phyloP scores from a whole-genome alignment of 2,113 vertebrate species.

The Protobothrops flavoviridis region DNA sequence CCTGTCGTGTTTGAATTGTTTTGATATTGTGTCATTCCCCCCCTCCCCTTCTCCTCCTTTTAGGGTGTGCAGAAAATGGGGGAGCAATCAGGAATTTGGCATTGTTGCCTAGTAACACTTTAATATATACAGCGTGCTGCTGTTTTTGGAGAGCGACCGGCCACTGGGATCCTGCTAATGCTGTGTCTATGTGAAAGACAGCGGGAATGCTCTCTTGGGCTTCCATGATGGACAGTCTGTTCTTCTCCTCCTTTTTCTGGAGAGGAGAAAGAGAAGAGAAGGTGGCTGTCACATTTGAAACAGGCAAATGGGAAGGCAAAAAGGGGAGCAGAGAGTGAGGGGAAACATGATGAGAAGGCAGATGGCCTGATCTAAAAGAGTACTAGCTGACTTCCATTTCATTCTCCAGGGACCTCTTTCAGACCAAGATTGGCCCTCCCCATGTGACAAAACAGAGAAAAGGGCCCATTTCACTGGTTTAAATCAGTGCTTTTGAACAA shows the following conservation, averaged over 20 bases:
- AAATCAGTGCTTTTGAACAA: neutral
- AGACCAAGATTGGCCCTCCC: neutral
- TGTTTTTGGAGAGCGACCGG: neutral
- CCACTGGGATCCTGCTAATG: neutral
- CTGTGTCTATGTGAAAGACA: neutral
- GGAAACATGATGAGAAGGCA: neutral
- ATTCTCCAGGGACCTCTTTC: neutral
- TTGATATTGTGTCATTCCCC: neutral
- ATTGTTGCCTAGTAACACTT: neutral
- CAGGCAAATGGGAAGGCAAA: neutral
- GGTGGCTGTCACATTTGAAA: neutral
- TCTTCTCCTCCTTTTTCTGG: neutral
- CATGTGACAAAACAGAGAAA: neutral
- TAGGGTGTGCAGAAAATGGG: neutral
- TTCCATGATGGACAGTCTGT: neutral
- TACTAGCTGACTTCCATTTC: neutral
- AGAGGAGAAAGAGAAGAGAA: no score
- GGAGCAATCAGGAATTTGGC: neutral
- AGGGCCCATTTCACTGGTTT: neutral
- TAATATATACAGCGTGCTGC: neutral
- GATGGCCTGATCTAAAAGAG: neutral
- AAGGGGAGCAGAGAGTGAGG: neutral
- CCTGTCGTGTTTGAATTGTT: neutral
- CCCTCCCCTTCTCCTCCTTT: neutral
- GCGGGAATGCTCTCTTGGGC: neutral